Base-by-base conservation (phyloP, 2,113 vertebrate genomes). In the Hyaena hyaena region DNA sequence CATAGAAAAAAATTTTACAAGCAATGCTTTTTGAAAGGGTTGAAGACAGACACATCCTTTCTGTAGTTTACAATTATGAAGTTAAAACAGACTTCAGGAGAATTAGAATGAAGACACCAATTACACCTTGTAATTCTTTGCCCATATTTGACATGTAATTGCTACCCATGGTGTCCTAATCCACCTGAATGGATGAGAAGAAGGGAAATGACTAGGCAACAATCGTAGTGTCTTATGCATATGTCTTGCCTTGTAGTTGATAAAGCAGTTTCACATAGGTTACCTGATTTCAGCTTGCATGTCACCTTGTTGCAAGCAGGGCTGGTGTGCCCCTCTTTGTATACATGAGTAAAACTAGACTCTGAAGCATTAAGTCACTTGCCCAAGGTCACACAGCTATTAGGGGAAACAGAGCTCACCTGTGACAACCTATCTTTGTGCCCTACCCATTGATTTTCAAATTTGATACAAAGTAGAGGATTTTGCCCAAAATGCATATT, bases 1-100 rank as follows among this genome's bases (percentile, higher is more conserved):
- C 26, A 68, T 61, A 84, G 79, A 96, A 73, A 88, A 95, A 73
- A 53, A 69, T 19, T 66, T 80, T 28, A 63, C 8, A 91, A 95
- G 31, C 23, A 85, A 7, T 21, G 14, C 17, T 76, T 90, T 76
- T 43, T 81, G 71, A 69, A 79, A n/a, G 31, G 31, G 7, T 80
- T n/a, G 31, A 35, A 80, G 33, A 90, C 39, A 85, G 77, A 84
- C 39, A 24, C 7, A 39, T 48, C 28, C 15, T 79, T 74, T 74
- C 26, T 69, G 43, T 65, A 66, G 84, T 81, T 55, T 80, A n/a
- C 26, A 53, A 21, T 73, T 33, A 19, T 39, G 53, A 66, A 26
- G 35, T 89, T 80, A 80, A 92, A 89, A 45, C 0, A 33, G 77
- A 79, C 43, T 50, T 92, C 11, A 11, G 50, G 43, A 80, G 50